Evolutionary conservation across 2,113 vertebrate genomes (phyloP), one percentile per base, ranked within the genome.

Genomic region (Myotis davidii): DNA sequence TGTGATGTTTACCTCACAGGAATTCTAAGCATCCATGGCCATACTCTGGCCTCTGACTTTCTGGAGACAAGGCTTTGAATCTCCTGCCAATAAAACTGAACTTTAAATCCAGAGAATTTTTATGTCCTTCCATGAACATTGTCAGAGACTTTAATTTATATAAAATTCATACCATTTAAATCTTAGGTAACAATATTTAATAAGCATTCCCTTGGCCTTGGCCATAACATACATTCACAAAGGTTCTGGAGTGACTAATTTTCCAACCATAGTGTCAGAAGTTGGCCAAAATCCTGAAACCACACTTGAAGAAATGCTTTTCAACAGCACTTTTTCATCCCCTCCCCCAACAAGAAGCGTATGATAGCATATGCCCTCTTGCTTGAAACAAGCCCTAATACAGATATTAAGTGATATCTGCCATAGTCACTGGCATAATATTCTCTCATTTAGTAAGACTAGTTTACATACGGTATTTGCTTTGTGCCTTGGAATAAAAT

Each of bases 401-500:
- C 21, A 59, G 48, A 20, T 12, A 56, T 64, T 70, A 85, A 59
- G 17, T 61, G 23, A 59, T 67, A 17, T 32, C 5, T 2, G 0
- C 59, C 16, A 3, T 18, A 42, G 25, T 56, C 42, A 11, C 54
- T 85, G 37, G 6, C 6, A 48, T 82, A 54, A 56, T 70, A 18
- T 13, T 78, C 37, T 85, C 34, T 76, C 23, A 10, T 39, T 79
- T 88, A 12, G 85, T 48, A 91, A 70, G 72, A 61, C 81, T 14
- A 85, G 88, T 85, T 91, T 64, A 54, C 37, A n/a, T 50, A 92
- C 76, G 9, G 8, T 54, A 42, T 87, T 84, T 79, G 67, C 54
- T 81, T 93, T 85, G 59, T 88, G 32, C 67, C 32, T 85, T 88
- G 20, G 23, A 52, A 64, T 81, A 85, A 69, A 90, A 77, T 67